These are phyloP conservation scores for Lumbricus terrestris DNA, from an alignment of 2,888 invertebrate genomes.

Conservation along the genomic window DNA sequence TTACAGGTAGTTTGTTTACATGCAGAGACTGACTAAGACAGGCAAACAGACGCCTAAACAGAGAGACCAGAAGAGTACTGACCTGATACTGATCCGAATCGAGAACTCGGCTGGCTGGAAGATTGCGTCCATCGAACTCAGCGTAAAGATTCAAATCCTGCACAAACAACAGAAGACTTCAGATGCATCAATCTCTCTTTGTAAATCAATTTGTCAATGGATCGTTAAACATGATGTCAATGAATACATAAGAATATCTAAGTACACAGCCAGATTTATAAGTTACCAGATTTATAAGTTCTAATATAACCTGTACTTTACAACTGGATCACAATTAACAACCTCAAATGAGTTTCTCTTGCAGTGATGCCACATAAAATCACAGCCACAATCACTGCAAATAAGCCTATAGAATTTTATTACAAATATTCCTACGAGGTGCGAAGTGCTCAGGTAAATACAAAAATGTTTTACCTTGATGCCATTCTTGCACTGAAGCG, in stretches of 20 bases:
- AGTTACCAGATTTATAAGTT: no score
- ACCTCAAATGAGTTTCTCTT: no score
- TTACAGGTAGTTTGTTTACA: neutral
- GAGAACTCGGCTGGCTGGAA: conserved; percentile 78
- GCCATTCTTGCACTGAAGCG: conserved; percentile 71
- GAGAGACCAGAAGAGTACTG: conserved; percentile 12
- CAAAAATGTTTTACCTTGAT: conserved; percentile 57
- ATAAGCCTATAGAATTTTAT: neutral
- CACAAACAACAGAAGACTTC: conserved; percentile 21
- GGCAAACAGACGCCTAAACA: neutral
- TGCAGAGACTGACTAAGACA: neutral
- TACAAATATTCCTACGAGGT: neutral
- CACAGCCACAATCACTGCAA: neutral
- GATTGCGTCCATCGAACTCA: conserved; percentile 80
- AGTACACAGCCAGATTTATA: no score
- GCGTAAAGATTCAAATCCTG: conserved; percentile 77
- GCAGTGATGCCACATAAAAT: neutral
- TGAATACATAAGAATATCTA: no score
- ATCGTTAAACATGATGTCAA: neutral
- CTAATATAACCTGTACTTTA: no score
- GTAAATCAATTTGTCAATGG: neutral
- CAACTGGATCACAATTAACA: no score
- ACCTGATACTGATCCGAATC: conserved; percentile 73
- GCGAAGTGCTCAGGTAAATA: neutral
- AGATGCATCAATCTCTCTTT: neutral